Base-by-base conservation (phyloP, 37 sponge, comb jelly and placozoan species). In the Sycon ciliatum region DNA sequence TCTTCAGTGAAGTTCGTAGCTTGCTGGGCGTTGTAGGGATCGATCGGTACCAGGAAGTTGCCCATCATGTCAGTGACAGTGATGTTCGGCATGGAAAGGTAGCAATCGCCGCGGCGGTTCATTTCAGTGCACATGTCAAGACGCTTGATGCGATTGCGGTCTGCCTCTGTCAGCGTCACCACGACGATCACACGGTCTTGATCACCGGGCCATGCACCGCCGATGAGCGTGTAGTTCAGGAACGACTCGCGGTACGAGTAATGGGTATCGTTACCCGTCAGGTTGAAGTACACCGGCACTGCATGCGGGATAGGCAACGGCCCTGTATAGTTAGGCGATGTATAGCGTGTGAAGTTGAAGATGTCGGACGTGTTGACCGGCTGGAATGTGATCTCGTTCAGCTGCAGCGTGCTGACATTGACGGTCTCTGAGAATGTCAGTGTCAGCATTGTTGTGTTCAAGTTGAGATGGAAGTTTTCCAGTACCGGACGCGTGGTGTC, bases 391-490 rank as follows among this genome's bases (percentile, higher is more conserved):
- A 87, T 76, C 0, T 37, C 2, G 2, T 75, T 75, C 24, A 85
- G 56, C 58, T 77, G 68, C 18, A 92, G 42, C 3, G 83, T 83
- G 39, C 56, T 46, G 32, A 69, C 36, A 34, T 87, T 85, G 65
- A 92, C 40, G 1, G 79, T 82, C 37, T 92, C 93, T 36, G 69
- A 72, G 58, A 92, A 92, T 30, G 85, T 83, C 28, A 92, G 78
- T 30, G 80, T 79, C 3, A 92, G 65, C 18, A 77, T 58, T 2
- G 83, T 85, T 23, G 46, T 53, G 65, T 87, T 74, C 80, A 92
- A 78, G 54, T 92, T 86, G 63, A 92, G 84, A 38, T 92, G 89
- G 76, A 92, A 92, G 0, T 74, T 78, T 69, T 82, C 69, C 18
- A 92, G 61, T 22, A 42, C 71, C 32, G 93, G 93, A 16, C 65